Conservation (phyloP, 2,797 vertebrate species). For the Sebastes iracundus region DNA sequence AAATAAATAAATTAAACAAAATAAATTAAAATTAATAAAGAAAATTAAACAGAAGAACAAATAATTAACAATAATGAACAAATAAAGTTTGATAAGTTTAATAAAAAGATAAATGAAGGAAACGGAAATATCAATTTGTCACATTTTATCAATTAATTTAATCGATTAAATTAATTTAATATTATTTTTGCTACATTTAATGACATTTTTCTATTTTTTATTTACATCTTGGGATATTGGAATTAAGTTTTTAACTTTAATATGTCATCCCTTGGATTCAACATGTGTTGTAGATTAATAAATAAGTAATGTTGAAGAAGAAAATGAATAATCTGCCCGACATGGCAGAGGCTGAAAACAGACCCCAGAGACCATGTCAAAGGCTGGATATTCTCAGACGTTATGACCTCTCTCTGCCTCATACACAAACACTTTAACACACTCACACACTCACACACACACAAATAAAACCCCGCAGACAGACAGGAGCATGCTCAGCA, state of each 20-base stretch:
- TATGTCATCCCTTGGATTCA: background rate
- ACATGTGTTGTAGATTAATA: background rate
- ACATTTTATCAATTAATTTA: too few species aligned
- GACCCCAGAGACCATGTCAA: background rate
- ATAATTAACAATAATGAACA: too few species aligned
- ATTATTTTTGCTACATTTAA: too few species aligned
- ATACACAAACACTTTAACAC: background rate
- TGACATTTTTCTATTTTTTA: background rate
- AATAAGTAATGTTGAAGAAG: background rate
- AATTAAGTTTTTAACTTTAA: background rate
- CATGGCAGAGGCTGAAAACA: conserved; percentile 1
- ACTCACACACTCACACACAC: background rate
- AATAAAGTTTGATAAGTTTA: too few species aligned
- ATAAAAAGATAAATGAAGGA: too few species aligned
- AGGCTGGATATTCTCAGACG: conserved; percentile 19
- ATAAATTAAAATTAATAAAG: fast-evolving
- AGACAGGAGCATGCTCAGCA: conserved; percentile 22
- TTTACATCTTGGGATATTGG: background rate
- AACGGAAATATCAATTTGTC: background rate
- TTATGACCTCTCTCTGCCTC: conserved; percentile 1
- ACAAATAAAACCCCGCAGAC: background rate
- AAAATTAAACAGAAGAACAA: too few species aligned
- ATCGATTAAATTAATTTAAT: too few species aligned
- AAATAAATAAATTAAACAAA: too few species aligned
- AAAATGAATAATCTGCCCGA: background rate